Evolutionary conservation across 2,797 vertebrate species (phyloP).

Genomic region (Pangasius mekongensis): DNA sequence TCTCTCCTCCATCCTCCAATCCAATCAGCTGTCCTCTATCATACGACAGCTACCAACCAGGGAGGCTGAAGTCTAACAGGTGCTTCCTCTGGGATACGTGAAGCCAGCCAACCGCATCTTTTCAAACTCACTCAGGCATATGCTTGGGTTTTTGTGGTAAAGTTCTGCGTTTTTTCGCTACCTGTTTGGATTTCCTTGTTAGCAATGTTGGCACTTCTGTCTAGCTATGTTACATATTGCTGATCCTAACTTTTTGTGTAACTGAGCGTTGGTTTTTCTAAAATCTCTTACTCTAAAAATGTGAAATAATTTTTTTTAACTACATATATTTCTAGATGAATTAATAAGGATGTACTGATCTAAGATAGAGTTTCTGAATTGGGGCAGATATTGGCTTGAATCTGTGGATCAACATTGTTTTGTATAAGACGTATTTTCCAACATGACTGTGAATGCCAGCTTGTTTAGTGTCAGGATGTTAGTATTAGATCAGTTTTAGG

Average conservation of each 20-base stretch:
- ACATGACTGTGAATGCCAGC: neutral
- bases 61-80: neutral
- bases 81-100: neutral
- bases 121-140: neutral
- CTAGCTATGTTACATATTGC: neutral
- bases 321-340: neutral
- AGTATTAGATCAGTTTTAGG: neutral
- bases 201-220: neutral
- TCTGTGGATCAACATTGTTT: neutral
- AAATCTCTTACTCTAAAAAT: neutral
- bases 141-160: neutral
- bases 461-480: neutral
- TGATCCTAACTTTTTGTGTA: neutral
- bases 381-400: neutral
- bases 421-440: neutral
- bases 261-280: neutral
- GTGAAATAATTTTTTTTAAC: neutral
- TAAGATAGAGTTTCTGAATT: neutral
- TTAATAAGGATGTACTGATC: neutral
- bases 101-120: neutral
- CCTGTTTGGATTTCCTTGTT: neutral
- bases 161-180: neutral
- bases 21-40: neutral
- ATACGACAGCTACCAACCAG: neutral
- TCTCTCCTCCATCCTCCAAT: neutral